These are phyloP conservation scores for Erinaceus europaeus DNA, from an alignment of 2,113 vertebrate species.

Conservation along the genomic window DNA sequence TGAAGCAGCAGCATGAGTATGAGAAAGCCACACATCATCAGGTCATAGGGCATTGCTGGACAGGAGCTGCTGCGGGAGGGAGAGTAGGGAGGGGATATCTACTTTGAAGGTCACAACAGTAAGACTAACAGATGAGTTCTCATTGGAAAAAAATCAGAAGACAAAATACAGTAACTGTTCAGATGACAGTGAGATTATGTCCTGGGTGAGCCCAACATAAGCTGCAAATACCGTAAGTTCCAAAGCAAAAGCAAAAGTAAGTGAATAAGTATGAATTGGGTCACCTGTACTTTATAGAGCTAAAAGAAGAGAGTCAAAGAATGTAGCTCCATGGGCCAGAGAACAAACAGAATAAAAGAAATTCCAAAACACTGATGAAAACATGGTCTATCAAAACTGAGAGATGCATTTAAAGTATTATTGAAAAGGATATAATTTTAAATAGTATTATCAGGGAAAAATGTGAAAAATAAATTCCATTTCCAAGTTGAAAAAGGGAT, in stretches of 20 bases:
- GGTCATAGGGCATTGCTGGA: not conserved
- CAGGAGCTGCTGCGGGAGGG: no score
- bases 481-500: not conserved
- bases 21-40: not conserved
- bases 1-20: not conserved
- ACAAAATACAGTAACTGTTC: not conserved
- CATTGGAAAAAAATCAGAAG: not conserved
- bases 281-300: not conserved
- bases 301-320: not conserved
- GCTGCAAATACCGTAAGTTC: not conserved
- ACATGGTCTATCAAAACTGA: not conserved
- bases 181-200: not conserved
- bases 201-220: not conserved
- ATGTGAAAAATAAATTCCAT: not conserved
- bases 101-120: not conserved
- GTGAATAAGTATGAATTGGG: not conserved
- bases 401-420: not conserved
- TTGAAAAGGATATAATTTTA: not conserved
- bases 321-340: not conserved
- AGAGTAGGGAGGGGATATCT: no score
- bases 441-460: not conserved
- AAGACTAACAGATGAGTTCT: not conserved
- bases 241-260: not conserved
- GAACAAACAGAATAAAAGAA: not conserved
- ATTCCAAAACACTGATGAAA: not conserved